Evolutionary conservation across 2,888 invertebrate species (phyloP).

Genomic region (Cosmia trapezina): DNA sequence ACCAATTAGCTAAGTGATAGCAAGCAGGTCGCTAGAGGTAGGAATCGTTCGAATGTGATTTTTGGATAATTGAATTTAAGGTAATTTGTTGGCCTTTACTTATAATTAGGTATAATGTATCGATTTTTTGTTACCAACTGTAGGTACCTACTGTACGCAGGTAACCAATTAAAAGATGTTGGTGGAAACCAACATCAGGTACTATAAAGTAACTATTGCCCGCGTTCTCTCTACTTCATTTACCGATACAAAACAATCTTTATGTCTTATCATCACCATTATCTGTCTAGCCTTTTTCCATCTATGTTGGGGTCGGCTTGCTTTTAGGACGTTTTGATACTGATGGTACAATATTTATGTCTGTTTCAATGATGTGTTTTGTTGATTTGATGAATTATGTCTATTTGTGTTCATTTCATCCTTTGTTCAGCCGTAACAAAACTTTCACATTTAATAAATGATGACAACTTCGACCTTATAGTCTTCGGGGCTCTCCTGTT

Average conservation of each 20-base stretch:
- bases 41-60: conserved; percentile 17
- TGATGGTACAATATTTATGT: neutral
- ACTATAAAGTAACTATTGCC: neutral
- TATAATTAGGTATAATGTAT: neutral
- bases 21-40: neutral
- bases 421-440: neutral
- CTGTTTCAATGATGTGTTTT: neutral
- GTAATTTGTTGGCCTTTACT: conserved; percentile 2
- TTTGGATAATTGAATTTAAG: conserved; percentile 21
- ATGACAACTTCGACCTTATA: no score
- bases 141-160: neutral
- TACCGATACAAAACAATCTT: neutral
- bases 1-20: conserved; percentile 55
- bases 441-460: neutral
- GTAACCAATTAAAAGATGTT: neutral
- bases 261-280: neutral
- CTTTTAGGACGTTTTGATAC: no score
- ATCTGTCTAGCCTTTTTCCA: no score
- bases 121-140: neutral
- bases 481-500: conserved; percentile 3
- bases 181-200: neutral
- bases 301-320: no score
- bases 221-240: neutral
- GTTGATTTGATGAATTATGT: no score
- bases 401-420: neutral